Evolutionary conservation across 2,113 vertebrate species (phyloP), one percentile per base, ranked within the genome.

Genomic region (Craseonycteris thonglongyai): DNA sequence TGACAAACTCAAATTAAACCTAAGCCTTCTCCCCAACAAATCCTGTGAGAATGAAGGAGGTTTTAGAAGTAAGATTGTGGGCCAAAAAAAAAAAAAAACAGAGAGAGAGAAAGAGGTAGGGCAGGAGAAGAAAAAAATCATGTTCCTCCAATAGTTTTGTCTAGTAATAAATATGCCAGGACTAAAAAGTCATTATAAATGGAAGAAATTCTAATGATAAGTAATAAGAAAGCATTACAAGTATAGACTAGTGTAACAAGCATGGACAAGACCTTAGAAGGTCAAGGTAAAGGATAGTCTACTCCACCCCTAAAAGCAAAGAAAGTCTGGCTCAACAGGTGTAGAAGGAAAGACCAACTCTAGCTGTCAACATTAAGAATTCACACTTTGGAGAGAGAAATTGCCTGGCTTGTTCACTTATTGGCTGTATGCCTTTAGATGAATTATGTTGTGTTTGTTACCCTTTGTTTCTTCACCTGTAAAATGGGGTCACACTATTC

Each of bases 101-200:
- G 15, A 5, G 5, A 2, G 5, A 6, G 5, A 4, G 24, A 51
- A 14, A 5, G 5, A 2, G 5, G 8, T 3, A 4, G 24, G 30
- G 2, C 30, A 38, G 13, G 42, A 51, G 88, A 91, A 87, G n/a
- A 56, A 22, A 78, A 92, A 63, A 65, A 61, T 56, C 24, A 24
- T 15, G 1, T 78, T 45, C 33, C 24, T 76, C 21, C 35, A 51
- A 0, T 71, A 40, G 22, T 84, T 78, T 26, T 66, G 11, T 80
- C 28, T 45, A 6, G 2, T 38, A 76, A 56, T 84, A 47, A 81
- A 47, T 59, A 2, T 14, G 5, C 7, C 61, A 51, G 13, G 7
- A 81, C 26, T 88, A 38, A 68, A 30, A 75, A 40, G 21, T 14
- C 76, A 49, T 56, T n/a, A 49, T 26, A 51, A 88, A 58, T 71